These are phyloP conservation scores for Callipepla californica DNA, from an alignment of 2,113 vertebrate genomes.

Conservation along the genomic window DNA sequence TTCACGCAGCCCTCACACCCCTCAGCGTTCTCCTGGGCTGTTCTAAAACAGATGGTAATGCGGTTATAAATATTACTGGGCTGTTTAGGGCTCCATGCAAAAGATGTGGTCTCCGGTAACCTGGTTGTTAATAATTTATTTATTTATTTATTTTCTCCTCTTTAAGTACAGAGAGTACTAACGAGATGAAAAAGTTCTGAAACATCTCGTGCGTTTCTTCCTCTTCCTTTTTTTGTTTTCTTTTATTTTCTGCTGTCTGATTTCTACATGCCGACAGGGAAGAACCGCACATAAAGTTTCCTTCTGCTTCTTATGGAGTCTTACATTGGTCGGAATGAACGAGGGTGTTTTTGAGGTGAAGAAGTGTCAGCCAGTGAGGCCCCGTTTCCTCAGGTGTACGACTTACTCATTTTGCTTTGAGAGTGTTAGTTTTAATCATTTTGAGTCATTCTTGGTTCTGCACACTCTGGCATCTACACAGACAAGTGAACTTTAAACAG, in stretches of 20 bases:
- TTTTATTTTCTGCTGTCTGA: neutral
- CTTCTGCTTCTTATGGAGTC: neutral
- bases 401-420: neutral
- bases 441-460: neutral
- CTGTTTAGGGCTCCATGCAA: neutral
- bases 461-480: neutral
- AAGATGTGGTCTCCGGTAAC: neutral
- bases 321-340: neutral
- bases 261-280: neutral
- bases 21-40: neutral
- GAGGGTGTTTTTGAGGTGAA: neutral
- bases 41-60: neutral
- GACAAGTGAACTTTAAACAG: neutral
- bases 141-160: neutral
- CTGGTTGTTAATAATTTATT: neutral
- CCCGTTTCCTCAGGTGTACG: neutral
- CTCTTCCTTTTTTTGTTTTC: neutral
- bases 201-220: neutral
- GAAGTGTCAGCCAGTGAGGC: neutral
- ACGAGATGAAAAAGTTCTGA: neutral
- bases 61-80: neutral
- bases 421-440: neutral
- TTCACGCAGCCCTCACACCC: neutral
- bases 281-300: neutral
- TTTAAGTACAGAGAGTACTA: neutral